These are phyloP conservation scores for Halictus ligatus DNA, from an alignment of 2,888 invertebrate genomes.

Conservation along the genomic window DNA sequence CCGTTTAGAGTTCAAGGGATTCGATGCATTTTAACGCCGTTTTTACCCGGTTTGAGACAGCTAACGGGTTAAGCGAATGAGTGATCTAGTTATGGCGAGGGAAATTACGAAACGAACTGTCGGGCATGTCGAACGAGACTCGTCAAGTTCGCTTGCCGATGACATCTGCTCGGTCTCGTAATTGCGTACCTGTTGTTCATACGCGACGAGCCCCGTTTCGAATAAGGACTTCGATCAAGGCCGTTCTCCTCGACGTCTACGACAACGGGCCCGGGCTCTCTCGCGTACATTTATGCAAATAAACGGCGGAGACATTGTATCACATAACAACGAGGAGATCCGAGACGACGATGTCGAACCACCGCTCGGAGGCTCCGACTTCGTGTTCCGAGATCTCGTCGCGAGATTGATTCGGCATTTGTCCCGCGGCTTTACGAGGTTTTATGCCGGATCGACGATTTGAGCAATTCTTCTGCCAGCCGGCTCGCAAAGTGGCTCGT, in stretches of 20 bases:
- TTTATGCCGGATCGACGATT: slow-evolving; percentile 10
- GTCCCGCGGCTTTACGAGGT: neutral
- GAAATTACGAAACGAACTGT: slow-evolving; percentile 15
- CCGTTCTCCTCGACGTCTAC: slow-evolving; percentile 26
- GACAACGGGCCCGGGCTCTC: slow-evolving; percentile 16
- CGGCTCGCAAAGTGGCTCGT: slow-evolving; percentile 3
- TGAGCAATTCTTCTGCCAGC: slow-evolving; percentile 4
- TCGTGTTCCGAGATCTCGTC: slow-evolving; percentile 13
- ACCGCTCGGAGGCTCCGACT: neutral
- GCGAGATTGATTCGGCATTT: slow-evolving; percentile 15
- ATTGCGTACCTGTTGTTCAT: slow-evolving; percentile 63
- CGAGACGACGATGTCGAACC: neutral
- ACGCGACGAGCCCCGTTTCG: slow-evolving; percentile 54
- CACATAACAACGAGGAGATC: slow-evolving; percentile 4
- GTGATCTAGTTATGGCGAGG: neutral
- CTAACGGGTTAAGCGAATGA: neutral
- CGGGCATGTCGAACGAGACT: slow-evolving; percentile 30
- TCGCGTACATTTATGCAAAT: slow-evolving; percentile 62
- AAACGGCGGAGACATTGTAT: slow-evolving; percentile 20
- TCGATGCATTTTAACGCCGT: neutral
- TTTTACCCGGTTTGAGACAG: neutral
- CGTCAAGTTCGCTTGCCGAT: slow-evolving; percentile 56
- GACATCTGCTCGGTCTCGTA: slow-evolving; percentile 55
- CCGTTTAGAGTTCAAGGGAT: neutral
- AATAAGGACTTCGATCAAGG: slow-evolving; percentile 62